phyloP scores from a whole-genome alignment of 1,140 invertebrate genomes.

The Brachionus asplanchnoidis region DNA sequence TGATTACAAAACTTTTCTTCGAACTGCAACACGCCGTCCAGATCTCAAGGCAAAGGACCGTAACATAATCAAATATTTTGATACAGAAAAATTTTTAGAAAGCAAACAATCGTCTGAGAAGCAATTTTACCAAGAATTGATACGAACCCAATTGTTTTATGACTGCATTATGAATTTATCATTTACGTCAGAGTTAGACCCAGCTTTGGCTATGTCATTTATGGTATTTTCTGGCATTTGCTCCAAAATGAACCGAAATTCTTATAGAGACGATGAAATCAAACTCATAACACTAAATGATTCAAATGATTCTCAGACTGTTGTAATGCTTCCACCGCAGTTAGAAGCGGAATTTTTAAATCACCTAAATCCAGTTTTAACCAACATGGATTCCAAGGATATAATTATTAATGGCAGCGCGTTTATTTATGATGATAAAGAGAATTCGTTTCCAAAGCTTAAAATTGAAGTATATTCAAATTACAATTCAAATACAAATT shows the following conservation, averaged over 20 bases:
- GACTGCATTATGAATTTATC: slow-evolving; percentile 97
- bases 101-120: slow-evolving; percentile 74
- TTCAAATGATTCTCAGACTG: slow-evolving; percentile 73
- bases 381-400: neutral
- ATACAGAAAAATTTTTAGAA: slow-evolving; percentile 61
- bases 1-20: slow-evolving; percentile 80
- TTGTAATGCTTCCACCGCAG: slow-evolving; percentile 92
- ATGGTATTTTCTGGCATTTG: slow-evolving; percentile 91
- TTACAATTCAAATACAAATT: neutral
- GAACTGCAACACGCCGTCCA: slow-evolving; percentile 89
- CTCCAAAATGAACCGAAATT: slow-evolving; percentile 66
- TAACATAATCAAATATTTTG: slow-evolving; percentile 53
- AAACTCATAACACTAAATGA: slow-evolving; percentile 72
- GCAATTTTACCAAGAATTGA: slow-evolving; percentile 80
- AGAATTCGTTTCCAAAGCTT: slow-evolving; percentile 8
- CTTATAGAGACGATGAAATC: slow-evolving; percentile 57
- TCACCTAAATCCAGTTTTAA: neutral
- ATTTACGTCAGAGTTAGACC: slow-evolving; percentile 92
- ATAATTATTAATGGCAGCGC: slow-evolving; percentile 1
- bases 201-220: slow-evolving; percentile 64
- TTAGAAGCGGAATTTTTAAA: slow-evolving; percentile 9
- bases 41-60: slow-evolving; percentile 83
- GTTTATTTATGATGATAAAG: slow-evolving; percentile 25
- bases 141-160: slow-evolving; percentile 94
- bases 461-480: neutral